Conservation (phyloP, 2,113 vertebrate species). For the Sander vitreus region DNA sequence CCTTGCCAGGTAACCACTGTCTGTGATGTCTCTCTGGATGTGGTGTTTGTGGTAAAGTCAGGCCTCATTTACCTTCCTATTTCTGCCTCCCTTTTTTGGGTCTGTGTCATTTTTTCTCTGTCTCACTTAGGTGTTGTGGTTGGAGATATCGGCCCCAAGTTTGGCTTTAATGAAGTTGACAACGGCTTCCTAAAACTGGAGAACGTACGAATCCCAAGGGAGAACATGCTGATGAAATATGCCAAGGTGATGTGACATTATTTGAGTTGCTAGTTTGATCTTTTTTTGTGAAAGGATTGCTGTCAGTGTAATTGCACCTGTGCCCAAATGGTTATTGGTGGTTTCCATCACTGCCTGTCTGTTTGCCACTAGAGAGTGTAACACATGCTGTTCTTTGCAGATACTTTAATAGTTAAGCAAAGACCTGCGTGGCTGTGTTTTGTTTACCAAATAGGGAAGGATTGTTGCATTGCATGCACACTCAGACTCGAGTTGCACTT, state of each 20-base stretch:
- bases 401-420: too few species aligned
- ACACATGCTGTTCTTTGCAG: too few species aligned
- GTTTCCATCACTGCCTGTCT: neutral
- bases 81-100: neutral
- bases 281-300: neutral
- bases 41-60: neutral
- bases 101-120: neutral
- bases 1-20: constrained; percentile 90
- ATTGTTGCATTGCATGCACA: too few species aligned
- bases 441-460: too few species aligned
- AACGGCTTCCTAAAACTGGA: constrained; percentile 97
- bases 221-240: constrained; percentile 98
- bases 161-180: constrained; percentile 96
- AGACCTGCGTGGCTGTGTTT: too few species aligned
- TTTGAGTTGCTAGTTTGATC: neutral
- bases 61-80: neutral
- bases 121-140: constrained; percentile 89
- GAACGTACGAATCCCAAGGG: constrained; percentile 93
- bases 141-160: constrained; percentile 98
- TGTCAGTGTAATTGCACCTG: neutral
- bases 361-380: neutral
- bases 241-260: constrained; percentile 88
- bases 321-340: neutral
- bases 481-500: too few species aligned
- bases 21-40: neutral